phyloP scores from a whole-genome alignment of 2,797 vertebrate species.

The Schizopygopsis malacanthus region DNA sequence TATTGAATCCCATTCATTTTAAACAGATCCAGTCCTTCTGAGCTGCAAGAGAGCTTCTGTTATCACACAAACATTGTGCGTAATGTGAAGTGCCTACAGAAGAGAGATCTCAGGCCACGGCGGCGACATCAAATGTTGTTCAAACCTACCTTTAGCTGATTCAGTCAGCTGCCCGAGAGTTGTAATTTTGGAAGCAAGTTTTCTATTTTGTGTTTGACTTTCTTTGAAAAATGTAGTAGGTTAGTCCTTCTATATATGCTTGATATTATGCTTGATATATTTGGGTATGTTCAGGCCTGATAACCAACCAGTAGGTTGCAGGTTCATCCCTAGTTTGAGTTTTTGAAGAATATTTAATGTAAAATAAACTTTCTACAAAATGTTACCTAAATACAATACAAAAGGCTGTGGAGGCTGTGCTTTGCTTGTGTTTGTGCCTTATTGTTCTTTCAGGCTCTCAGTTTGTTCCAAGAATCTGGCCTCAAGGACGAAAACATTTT shows the following conservation, averaged over 20 bases:
- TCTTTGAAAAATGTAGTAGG: background rate
- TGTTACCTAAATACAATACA: background rate
- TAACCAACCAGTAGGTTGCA: constrained; percentile 8
- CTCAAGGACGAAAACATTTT: background rate
- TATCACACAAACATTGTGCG: background rate
- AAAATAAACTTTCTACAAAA: constrained; percentile 7
- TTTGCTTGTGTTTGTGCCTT: background rate
- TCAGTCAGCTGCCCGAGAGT: constrained; percentile 8
- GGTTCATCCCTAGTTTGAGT: background rate
- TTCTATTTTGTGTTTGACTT: constrained; percentile 10
- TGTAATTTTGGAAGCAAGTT: constrained; percentile 50
- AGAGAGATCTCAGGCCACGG: background rate
- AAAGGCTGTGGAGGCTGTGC: background rate
- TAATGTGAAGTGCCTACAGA: constrained; percentile 16
- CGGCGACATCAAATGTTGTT: constrained; percentile 11
- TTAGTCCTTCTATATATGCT: background rate
- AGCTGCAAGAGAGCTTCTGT: constrained; percentile 17
- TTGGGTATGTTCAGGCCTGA: background rate
- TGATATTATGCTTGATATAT: background rate
- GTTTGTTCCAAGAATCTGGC: background rate
- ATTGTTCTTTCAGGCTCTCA: background rate
- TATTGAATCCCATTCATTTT: constrained; percentile 66
- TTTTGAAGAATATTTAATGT: constrained; percentile 5
- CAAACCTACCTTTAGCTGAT: background rate
- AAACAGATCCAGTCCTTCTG: constrained; percentile 52